A percentile compares a stretch with the other conserved stretches of the same genome.
Conservation (phyloP, 2,888 invertebrate species). For the Lymantria monacha region DNA sequence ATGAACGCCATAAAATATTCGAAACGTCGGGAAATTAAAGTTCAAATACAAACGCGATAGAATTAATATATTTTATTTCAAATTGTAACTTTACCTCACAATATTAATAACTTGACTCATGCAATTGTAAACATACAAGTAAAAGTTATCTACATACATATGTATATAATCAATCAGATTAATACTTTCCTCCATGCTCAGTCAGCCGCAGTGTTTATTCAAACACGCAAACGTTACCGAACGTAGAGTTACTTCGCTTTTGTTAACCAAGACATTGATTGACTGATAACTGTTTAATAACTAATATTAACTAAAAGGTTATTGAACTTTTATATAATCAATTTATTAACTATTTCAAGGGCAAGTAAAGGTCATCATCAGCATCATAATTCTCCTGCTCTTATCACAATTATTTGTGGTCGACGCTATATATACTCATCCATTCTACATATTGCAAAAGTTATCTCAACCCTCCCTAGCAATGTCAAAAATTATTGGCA, state of each 20-base stretch:
- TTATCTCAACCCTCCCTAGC: too few species aligned
- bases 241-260: neutral
- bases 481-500: too few species aligned
- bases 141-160: conserved; percentile 26
- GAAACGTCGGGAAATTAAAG: too few species aligned
- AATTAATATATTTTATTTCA: too few species aligned
- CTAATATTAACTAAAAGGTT: neutral
- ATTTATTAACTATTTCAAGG: neutral
- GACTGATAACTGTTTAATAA: neutral
- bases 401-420: too few species aligned
- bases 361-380: too few species aligned
- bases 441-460: too few species aligned
- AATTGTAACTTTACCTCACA: too few species aligned
- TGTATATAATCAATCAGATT: conserved; percentile 25
- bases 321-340: neutral
- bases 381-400: too few species aligned
- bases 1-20: too few species aligned
- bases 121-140: conserved; percentile 18
- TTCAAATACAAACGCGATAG: too few species aligned
- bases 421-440: too few species aligned
- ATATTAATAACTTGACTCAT: conserved; percentile 12
- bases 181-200: conserved; percentile 29
- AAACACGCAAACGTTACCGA: neutral
- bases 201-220: neutral
- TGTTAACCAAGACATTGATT: neutral